These are phyloP conservation scores for Noctua comes DNA, from an alignment of 2,888 invertebrate genomes.

Conservation along the genomic window DNA sequence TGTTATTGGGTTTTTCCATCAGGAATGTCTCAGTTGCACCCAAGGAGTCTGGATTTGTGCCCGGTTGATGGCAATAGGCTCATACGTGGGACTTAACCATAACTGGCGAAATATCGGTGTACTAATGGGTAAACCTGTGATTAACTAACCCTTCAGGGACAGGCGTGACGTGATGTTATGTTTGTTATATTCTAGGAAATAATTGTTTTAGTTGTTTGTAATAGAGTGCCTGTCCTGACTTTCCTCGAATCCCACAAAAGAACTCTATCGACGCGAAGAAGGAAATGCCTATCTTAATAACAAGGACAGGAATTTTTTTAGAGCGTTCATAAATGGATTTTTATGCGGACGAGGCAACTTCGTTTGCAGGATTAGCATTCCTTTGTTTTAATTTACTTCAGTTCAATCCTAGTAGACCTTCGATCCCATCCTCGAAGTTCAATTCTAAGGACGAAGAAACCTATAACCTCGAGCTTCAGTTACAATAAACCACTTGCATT, in stretches of 20 bases:
- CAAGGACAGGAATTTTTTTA: not conserved
- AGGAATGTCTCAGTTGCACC: not conserved
- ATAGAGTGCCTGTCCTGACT: not conserved
- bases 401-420: not conserved
- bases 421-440: too few relatives aligned
- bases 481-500: constrained; percentile 25
- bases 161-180: too few relatives aligned
- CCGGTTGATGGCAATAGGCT: not conserved
- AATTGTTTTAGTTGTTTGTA: not conserved
- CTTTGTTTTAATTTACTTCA: not conserved
- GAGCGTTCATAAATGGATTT: not conserved
- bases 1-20: not conserved
- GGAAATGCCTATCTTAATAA: not conserved
- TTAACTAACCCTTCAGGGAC: too few relatives aligned
- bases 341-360: not conserved
- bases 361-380: not conserved
- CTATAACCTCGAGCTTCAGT: not conserved
- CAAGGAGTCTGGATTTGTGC: not conserved
- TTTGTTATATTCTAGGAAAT: too few relatives aligned
- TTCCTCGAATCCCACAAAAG: not conserved
- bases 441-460: not conserved
- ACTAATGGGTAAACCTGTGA: not conserved
- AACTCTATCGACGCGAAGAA: not conserved
- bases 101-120: too few relatives aligned
- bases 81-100: not conserved